Percentiles rank a stretch among this genome's conserved stretches.
phyloP scores from a whole-genome alignment of 2,888 invertebrate genomes.

The Cistogaster globosa region DNA sequence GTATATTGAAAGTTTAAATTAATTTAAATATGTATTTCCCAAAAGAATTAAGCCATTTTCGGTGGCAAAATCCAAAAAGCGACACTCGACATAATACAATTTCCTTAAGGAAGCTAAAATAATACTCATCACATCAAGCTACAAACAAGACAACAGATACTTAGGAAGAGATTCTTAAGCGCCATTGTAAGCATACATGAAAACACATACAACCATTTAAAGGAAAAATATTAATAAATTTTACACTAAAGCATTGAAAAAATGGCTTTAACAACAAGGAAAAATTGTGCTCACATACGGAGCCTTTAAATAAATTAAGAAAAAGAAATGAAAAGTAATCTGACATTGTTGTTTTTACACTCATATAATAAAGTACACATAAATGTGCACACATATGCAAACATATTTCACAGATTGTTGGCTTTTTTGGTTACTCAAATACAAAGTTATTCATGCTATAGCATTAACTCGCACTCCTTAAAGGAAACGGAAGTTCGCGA shows the following conservation, averaged over 20 bases:
- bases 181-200: background rate
- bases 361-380: background rate
- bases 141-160: background rate
- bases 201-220: background rate
- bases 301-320: constrained; percentile 14
- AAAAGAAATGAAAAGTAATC: constrained; percentile 42
- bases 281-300: constrained; percentile 24
- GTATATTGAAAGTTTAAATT: too few relatives aligned
- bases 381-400: constrained; percentile 2
- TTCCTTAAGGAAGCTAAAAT: constrained; percentile 35
- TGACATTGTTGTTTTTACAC: constrained; percentile 27
- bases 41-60: background rate
- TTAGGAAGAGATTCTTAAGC: background rate
- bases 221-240: constrained; percentile 58
- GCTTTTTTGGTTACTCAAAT: constrained; percentile 31
- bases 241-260: constrained; percentile 56
- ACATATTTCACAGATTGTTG: constrained; percentile 48
- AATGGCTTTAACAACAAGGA: constrained; percentile 47
- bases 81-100: constrained; percentile 23
- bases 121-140: constrained; percentile 14
- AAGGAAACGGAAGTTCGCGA: constrained; percentile 65
- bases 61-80: background rate
- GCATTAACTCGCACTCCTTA: constrained; percentile 19
- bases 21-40: background rate
- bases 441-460: constrained; percentile 3